phyloP scores from a whole-genome alignment of 30 jellyfish, hydroid and myxozoan genomes.

The Chironex yamaguchii region DNA sequence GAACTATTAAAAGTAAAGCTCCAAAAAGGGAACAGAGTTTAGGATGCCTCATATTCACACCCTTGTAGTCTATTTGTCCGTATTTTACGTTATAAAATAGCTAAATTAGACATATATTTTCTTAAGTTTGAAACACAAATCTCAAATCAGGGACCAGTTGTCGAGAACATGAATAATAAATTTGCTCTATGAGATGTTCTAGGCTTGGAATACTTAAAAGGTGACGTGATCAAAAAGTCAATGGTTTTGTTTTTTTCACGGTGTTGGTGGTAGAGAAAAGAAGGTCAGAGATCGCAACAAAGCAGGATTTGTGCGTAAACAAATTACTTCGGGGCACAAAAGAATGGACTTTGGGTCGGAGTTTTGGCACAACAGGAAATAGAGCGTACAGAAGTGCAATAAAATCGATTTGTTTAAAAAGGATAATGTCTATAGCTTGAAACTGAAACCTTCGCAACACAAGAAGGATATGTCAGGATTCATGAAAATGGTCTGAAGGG shows the following conservation, averaged over 20 bases:
- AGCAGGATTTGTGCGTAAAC: background rate
- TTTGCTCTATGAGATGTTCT: background rate
- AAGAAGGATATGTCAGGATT: no score
- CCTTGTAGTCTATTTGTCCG: background rate
- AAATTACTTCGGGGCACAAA: background rate
- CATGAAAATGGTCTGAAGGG: no score
- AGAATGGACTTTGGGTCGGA: background rate
- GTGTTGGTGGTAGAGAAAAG: background rate
- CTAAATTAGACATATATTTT: background rate
- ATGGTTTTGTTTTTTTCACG: background rate
- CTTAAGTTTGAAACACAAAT: no score
- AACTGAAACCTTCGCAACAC: no score
- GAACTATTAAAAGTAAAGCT: background rate
- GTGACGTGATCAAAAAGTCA: background rate
- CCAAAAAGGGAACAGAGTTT: background rate
- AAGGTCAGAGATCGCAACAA: background rate
- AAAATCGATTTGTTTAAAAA: no score
- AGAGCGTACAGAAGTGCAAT: no score
- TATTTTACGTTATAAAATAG: no score
- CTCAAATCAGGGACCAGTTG: background rate
- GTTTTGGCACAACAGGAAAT: no score
- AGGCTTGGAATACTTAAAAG: background rate
- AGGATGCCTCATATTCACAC: background rate
- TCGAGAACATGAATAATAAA: background rate
- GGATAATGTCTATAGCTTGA: no score